These are phyloP conservation scores for Oceanites oceanicus DNA, from an alignment of 2,113 vertebrate species.

Conservation along the genomic window DNA sequence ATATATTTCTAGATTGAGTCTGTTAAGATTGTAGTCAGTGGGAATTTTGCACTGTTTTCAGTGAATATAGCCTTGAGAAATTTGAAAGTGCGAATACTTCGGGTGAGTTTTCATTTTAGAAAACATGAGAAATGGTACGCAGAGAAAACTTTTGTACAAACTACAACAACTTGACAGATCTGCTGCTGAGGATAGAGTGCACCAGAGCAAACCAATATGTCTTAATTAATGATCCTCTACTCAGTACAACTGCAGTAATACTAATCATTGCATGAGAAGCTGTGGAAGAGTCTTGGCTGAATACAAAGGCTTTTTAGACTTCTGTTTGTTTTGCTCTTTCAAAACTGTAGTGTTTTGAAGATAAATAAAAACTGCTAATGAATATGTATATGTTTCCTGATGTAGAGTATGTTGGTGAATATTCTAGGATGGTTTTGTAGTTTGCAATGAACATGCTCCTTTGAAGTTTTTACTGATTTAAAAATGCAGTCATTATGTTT, in stretches of 20 bases:
- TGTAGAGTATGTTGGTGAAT: not conserved
- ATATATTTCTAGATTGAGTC: not conserved
- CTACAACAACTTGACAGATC: constrained; percentile 32
- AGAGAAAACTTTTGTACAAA: constrained; percentile 17
- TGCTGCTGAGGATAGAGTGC: not conserved
- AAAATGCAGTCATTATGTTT: constrained; percentile 9
- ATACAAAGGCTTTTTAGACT: constrained; percentile 13
- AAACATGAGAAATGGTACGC: not conserved
- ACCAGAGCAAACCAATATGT: constrained; percentile 33
- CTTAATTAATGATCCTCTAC: constrained; percentile 54
- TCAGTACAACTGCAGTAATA: not conserved
- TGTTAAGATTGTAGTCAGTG: not conserved
- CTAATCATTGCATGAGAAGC: not conserved
- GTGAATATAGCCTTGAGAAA: not conserved
- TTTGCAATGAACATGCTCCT: not conserved
- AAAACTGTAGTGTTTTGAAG: not conserved
- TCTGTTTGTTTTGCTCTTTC: not conserved
- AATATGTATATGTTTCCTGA: not conserved
- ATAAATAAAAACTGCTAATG: constrained; percentile 28
- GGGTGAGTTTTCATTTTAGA: not conserved
- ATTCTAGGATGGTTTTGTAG: not conserved
- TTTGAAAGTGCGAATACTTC: not conserved
- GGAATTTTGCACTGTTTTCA: not conserved
- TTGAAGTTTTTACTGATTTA: constrained; percentile 41
- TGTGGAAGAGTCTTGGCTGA: not conserved